Evolutionary conservation across 2,888 invertebrate genomes (phyloP).

Genomic region (Synanthedon myopaeformis): DNA sequence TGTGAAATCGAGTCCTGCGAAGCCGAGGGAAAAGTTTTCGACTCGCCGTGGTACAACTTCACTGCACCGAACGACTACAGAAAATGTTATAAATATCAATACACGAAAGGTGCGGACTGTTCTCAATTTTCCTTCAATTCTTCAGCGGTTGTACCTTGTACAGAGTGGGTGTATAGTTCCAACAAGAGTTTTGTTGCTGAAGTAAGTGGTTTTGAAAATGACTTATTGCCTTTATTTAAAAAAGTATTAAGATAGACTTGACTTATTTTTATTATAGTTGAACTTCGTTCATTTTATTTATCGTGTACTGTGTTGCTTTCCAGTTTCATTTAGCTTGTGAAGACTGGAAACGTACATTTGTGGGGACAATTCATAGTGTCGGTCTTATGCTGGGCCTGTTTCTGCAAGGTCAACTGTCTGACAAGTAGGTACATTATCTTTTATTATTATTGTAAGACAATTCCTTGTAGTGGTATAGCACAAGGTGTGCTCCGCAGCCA

Average conservation of each 20-base stretch:
- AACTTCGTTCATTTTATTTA: background rate
- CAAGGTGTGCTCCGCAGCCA: no score
- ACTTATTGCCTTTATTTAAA: no score
- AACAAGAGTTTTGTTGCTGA: slow-evolving; percentile 20
- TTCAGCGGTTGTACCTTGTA: slow-evolving; percentile 13
- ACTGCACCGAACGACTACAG: slow-evolving; percentile 13
- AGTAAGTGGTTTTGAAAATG: slow-evolving; percentile 8
- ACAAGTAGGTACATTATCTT: slow-evolving; percentile 27
- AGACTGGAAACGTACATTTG: slow-evolving; percentile 53
- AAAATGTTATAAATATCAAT: slow-evolving; percentile 16
- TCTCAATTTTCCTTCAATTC: slow-evolving; percentile 11
- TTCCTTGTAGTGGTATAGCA: no score
- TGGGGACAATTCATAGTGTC: slow-evolving; percentile 63
- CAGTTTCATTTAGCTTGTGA: slow-evolving; percentile 26
- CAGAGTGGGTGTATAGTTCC: slow-evolving; percentile 19
- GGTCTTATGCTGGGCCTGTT: slow-evolving; percentile 69
- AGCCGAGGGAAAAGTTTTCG: slow-evolving; percentile 6
- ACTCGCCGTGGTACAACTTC: slow-evolving; percentile 15
- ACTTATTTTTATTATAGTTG: background rate
- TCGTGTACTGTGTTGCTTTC: background rate
- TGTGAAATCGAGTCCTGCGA: slow-evolving; percentile 20
- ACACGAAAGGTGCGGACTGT: slow-evolving; percentile 11
- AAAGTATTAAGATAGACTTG: background rate
- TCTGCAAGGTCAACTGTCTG: slow-evolving; percentile 67
- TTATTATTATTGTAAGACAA: background rate